Percentiles rank a stretch among this genome's conserved stretches.
phyloP scores from a whole-genome alignment of 2,888 invertebrate species.

The Drosophila melanosoma region DNA sequence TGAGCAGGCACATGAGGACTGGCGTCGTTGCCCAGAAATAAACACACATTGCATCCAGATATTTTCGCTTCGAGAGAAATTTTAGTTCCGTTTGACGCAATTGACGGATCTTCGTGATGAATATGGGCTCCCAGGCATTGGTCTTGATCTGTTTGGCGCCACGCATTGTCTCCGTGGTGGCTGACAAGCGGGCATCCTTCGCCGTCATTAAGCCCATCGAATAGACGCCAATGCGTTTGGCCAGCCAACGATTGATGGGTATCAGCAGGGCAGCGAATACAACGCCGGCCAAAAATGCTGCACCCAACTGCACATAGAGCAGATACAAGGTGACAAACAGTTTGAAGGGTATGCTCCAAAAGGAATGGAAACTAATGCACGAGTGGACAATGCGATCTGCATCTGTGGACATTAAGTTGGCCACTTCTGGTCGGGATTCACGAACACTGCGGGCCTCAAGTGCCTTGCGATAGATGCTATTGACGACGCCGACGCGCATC shows the following conservation, averaged over 20 bases:
- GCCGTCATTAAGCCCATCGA: slow-evolving; percentile 95
- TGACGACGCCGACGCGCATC: slow-evolving; percentile 93
- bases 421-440: slow-evolving; percentile 91
- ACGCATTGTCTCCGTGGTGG: slow-evolving; percentile 93
- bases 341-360: slow-evolving; percentile 97
- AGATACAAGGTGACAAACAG: slow-evolving; percentile 92
- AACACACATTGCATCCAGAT: slow-evolving; percentile 98
- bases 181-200: slow-evolving; percentile 95
- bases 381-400: slow-evolving; percentile 97
- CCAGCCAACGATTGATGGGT: slow-evolving; percentile 96
- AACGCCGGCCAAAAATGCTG: slow-evolving; percentile 96
- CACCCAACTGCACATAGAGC: slow-evolving; percentile 94
- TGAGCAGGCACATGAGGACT: slow-evolving; percentile 93
- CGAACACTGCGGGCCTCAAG: slow-evolving; percentile 85
- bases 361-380: slow-evolving; percentile 97
- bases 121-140: slow-evolving; percentile 97
- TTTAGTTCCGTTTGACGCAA: slow-evolving; percentile 90
- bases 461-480: slow-evolving; percentile 90
- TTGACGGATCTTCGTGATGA: slow-evolving; percentile 89
- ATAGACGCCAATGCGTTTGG: slow-evolving; percentile 93
- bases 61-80: slow-evolving; percentile 94
- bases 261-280: slow-evolving; percentile 94
- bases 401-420: slow-evolving; percentile 99
- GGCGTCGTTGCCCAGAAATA: slow-evolving; percentile 99
- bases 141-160: slow-evolving; percentile 96